These are phyloP conservation scores for Marcusenius ussheri DNA, from an alignment of 2,113 vertebrate genomes.

Conservation along the genomic window DNA sequence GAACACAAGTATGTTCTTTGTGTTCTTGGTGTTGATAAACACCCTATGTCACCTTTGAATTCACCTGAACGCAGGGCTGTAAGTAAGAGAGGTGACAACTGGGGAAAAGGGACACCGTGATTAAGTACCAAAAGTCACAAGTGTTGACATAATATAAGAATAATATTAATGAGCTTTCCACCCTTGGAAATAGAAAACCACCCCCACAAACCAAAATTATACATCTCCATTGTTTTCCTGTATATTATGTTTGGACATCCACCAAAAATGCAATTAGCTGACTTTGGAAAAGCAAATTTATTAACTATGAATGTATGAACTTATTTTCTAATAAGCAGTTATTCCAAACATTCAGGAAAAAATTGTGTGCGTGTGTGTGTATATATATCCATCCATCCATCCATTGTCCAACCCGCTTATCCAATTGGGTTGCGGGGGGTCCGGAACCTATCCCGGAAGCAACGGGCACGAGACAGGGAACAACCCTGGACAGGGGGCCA, in stretches of 20 bases:
- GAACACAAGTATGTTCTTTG: not conserved
- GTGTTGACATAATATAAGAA: slow-evolving; percentile 26
- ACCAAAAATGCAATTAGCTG: slow-evolving; percentile 61
- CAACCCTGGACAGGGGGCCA: no score
- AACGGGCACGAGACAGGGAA: no score
- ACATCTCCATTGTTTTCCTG: slow-evolving; percentile 49
- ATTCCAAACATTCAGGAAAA: slow-evolving; percentile 18
- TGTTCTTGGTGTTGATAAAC: not conserved
- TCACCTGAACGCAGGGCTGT: not conserved
- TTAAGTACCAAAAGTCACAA: slow-evolving; percentile 11
- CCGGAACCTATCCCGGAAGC: no score
- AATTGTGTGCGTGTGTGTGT: not conserved
- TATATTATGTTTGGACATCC: slow-evolving; percentile 48
- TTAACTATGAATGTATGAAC: slow-evolving; percentile 32
- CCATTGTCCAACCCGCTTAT: no score
- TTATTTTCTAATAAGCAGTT: slow-evolving; percentile 39
- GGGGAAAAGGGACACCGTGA: not conserved
- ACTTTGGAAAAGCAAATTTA: slow-evolving; percentile 54
- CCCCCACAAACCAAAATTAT: slow-evolving; percentile 39
- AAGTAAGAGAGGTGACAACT: not conserved
- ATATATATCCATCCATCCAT: no score
- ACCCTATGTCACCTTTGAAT: not conserved
- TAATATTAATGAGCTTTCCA: slow-evolving; percentile 50
- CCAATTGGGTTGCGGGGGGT: no score
- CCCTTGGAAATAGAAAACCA: slow-evolving; percentile 47